Base-by-base conservation (phyloP, 2,797 vertebrate species). In the Microtus obscurus region DNA sequence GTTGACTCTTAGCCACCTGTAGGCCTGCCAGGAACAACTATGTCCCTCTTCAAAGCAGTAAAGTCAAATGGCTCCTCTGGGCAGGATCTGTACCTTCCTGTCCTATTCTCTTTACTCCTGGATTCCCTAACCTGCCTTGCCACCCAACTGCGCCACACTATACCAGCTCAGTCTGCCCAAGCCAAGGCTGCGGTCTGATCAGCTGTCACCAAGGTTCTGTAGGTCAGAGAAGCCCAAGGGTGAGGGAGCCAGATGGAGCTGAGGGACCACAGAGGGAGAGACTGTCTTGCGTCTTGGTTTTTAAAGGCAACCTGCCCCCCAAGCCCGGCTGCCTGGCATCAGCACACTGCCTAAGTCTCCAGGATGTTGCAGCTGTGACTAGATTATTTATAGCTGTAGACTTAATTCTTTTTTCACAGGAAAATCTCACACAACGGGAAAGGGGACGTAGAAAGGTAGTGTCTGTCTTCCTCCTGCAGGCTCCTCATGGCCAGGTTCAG, bases 311-410 rank as follows among this genome's bases (percentile, higher is more conserved):
- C 81, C 95, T 94, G 51, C 92, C 95, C 81, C 86, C 97, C 97
- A 95, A 90, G 95, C 96, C 97, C 85, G 98, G 97, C 97, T 96
- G 96, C 94, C 94, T 97, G 96, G 96, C 98, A 96, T 97, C 95
- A 97, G 96, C 97, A 96, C 79, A 91, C 93, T 56, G 96, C 96
- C 92, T 98, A 97, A 98, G 98, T 98, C 98, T 98, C 23, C 40
- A 95, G 96, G 97, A 97, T 81, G 96, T 95, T 96, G 96, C 98
- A 98, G 97, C 98, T 98, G 97, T 98, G 98, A 98, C 98, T 78
- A 51, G 98, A 98, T 98, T 98, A 98, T 98, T 98, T 98, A 98
- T 98, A 98, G 98, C 98, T 95, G 94, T 92, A 95, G 96, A 96
- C 98, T 98, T 98, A 94, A 97, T 97, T 98, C 96, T 98, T 95